Conservation (phyloP, 2,113 vertebrate genomes). For the Athene noctua region DNA sequence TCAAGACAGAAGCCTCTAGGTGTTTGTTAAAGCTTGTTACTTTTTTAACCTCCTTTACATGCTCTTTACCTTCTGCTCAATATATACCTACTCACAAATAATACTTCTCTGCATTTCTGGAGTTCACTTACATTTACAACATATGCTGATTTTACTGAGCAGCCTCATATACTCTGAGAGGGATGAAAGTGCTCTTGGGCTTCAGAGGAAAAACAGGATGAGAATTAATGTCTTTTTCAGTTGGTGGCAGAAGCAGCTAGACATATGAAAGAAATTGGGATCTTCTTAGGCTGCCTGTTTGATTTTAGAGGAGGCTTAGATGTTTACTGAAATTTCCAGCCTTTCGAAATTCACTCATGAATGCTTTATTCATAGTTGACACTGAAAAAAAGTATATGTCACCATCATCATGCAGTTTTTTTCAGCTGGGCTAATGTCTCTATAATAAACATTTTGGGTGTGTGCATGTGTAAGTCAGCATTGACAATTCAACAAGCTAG, state of each 20-base stretch:
- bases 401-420: background rate
- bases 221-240: slow-evolving; percentile 25
- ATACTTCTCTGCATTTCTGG: background rate
- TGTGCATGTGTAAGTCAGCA: background rate
- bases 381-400: background rate
- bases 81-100: background rate
- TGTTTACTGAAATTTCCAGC: background rate
- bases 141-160: background rate
- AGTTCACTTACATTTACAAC: background rate
- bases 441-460: background rate
- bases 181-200: slow-evolving; percentile 7
- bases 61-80: background rate
- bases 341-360: background rate
- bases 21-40: background rate
- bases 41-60: background rate
- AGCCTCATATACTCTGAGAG: background rate
- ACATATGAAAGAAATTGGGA: background rate
- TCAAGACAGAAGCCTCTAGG: background rate
- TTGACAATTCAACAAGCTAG: background rate
- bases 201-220: background rate
- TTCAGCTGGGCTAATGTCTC: background rate
- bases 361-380: background rate
- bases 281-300: background rate
- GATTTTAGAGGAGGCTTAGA: slow-evolving; percentile 14
- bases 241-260: slow-evolving; percentile 19